Base-by-base conservation (phyloP, 2,797 vertebrate species). In the Odontamblyopus rebecca region DNA sequence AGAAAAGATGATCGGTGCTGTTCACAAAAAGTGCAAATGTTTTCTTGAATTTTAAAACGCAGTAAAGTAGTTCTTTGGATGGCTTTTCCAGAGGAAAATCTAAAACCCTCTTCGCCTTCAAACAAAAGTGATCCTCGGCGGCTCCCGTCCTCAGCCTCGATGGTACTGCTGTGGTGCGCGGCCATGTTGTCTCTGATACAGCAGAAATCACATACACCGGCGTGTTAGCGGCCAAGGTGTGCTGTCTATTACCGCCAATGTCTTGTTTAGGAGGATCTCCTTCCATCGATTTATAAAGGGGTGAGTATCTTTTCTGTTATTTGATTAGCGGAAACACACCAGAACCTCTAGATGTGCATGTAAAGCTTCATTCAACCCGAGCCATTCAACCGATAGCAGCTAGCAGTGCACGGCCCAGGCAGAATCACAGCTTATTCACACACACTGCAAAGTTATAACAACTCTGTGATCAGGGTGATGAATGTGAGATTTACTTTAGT, bases 141-240 rank as follows among this genome's bases (percentile, higher is more conserved):
- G 80, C 50, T 61, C 0, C 83, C 81, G 77, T 87, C 41, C 78
- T 75, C 73, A 48, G 0, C 44, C 44, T 48, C 44, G 3, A 15
- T 48, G 44, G 78, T 63, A 32, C 30, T 68, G 73, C 64, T 66
- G 72, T 68, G 68, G 35, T 56, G 62, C 61, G 79, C 93, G 82
- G 95, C 95, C 95, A 97, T 97, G 95, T 96, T 96, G 95, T 95
- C 94, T 95, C 94, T 96, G 95, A 90, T 83, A 91, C 91, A 89
- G 90, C 90, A 91, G 82, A 89, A 92, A 87, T 87, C 83, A 54
- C 27, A 56, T 4, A 57, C 74, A 79, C 80, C 78, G 85, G 81
- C 64, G 78, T 82, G 71, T 74, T 69, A 61, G 68, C 81, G 78
- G 72, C 72, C 44, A 67, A 85, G 63, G 56, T 6, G 13, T 57